Conservation (phyloP, 1,140 invertebrate genomes). For the Euschistus heros region DNA sequence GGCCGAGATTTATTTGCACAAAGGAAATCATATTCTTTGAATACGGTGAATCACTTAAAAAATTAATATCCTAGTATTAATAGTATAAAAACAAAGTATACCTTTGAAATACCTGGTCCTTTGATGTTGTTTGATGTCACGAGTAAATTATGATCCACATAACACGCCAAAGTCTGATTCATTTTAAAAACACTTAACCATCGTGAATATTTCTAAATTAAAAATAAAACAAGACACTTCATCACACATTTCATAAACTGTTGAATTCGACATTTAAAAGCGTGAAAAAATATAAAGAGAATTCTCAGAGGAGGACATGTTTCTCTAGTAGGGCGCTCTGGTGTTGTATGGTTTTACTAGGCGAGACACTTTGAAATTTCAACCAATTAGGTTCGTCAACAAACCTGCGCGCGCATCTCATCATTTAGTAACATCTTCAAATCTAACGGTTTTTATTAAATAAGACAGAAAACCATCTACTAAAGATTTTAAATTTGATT, state of each 20-base stretch:
- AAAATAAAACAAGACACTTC: slow-evolving; percentile 20
- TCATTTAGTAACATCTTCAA: not conserved
- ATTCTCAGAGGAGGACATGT: slow-evolving; percentile 22
- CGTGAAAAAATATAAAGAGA: not conserved
- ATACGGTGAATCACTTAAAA: not conserved
- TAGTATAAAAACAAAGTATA: slow-evolving; percentile 15
- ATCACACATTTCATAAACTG: slow-evolving; percentile 15
- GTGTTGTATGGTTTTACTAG: slow-evolving; percentile 11
- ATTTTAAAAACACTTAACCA: slow-evolving; percentile 24
- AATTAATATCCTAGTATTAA: not conserved
- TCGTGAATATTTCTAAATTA: slow-evolving; percentile 22
- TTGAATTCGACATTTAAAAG: slow-evolving; percentile 2
- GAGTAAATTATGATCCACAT: slow-evolving; percentile 11
- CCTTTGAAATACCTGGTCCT: slow-evolving; percentile 27
- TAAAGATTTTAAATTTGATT: no score
- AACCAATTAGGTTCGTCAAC: slow-evolving; percentile 19
- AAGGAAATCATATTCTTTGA: not conserved
- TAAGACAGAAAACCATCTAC: no score
- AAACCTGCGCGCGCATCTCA: slow-evolving; percentile 1
- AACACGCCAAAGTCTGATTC: slow-evolving; percentile 13
- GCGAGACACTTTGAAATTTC: slow-evolving; percentile 20
- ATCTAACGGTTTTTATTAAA: no score
- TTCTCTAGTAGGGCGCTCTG: slow-evolving; percentile 23
- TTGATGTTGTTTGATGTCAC: slow-evolving; percentile 28
- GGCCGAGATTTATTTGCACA: not conserved